phyloP scores from a whole-genome alignment of 2,888 invertebrate genomes.

The Cataglyphis cursor region DNA sequence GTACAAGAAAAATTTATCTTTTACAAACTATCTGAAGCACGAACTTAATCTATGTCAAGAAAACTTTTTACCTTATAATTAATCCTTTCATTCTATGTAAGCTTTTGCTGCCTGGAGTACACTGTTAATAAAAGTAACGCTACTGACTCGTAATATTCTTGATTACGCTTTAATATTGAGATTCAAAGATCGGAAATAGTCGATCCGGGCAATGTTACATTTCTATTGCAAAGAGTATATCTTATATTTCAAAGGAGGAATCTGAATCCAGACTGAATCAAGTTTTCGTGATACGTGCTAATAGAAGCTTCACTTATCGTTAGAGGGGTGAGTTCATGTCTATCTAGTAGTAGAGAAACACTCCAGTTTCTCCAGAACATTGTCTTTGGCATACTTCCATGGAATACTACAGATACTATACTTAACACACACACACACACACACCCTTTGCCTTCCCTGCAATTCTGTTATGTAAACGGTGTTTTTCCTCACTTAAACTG shows the following conservation, averaged over 20 bases:
- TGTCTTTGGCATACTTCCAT: conserved; percentile 47
- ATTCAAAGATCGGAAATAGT: not conserved
- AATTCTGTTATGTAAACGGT: not conserved
- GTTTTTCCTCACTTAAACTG: not conserved
- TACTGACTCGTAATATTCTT: not conserved
- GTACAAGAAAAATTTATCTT: not conserved
- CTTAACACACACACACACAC: not conserved
- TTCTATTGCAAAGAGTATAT: not conserved
- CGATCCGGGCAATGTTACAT: not conserved
- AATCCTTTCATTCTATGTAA: conserved; percentile 6
- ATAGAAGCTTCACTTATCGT: conserved; percentile 39
- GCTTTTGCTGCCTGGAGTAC: not conserved
- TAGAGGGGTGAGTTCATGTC: not conserved
- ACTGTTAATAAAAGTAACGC: not conserved
- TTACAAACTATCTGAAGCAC: not conserved
- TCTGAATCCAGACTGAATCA: conserved; percentile 2
- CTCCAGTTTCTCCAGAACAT: conserved; percentile 30
- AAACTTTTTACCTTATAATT: conserved; percentile 38
- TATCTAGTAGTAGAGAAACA: conserved; percentile 8
- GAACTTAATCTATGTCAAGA: not conserved
- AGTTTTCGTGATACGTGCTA: conserved; percentile 39
- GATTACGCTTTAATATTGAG: not conserved
- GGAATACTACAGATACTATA: conserved; percentile 12
- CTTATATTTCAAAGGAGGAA: conserved; percentile 20
- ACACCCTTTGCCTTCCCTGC: not conserved